Base-by-base conservation (phyloP, 2,113 vertebrate genomes). In the Rallus limicola region DNA sequence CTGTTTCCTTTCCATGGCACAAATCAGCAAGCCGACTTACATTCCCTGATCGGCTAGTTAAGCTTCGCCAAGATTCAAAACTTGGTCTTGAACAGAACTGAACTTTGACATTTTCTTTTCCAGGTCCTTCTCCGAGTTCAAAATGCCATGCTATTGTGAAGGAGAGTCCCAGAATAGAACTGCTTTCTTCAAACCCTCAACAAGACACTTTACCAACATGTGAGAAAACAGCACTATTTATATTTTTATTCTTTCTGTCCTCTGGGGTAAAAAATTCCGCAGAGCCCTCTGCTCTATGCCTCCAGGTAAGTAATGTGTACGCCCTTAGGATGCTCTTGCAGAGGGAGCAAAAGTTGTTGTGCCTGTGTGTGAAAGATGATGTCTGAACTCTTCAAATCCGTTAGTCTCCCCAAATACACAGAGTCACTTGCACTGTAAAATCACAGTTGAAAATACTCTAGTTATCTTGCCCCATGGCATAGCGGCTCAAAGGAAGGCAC, bases 71-170 rank as follows among this genome's bases (percentile, higher is more conserved):
- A 63, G 84, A 72, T 62, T 70, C 82, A 94, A 94, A 95, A 77
- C 59, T 80, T 44, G 24, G 44, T 70, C 75, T 69, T 72, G 44
- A 82, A 36, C 67, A 85, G 55, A 95, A 74, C 28, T 80, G 78
- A 91, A 86, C 79, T 82, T 78, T 63, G 82, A 74, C 36, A 94
- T 94, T 96, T 90, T 90, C 31, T 88, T 85, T 90, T 88, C 71
- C 84, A 87, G 78, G 46, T 90, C 58, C 70, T 93, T 95, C 50
- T 58, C 36, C 25, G 25, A 70, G 78, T 93, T 91, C 83, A 74
- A 94, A 88, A 90, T 86, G 75, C 69, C 77, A 82, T 0, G 0
- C 0, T 8, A 46, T 15, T 1, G 1, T 34, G 62, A 79, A 87
- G 67, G 48, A 53, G 33, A 88, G 29, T 50, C n/a, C 24, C 65